phyloP scores from a whole-genome alignment of 2,797 vertebrate genomes.

The Euthynnus affinis region DNA sequence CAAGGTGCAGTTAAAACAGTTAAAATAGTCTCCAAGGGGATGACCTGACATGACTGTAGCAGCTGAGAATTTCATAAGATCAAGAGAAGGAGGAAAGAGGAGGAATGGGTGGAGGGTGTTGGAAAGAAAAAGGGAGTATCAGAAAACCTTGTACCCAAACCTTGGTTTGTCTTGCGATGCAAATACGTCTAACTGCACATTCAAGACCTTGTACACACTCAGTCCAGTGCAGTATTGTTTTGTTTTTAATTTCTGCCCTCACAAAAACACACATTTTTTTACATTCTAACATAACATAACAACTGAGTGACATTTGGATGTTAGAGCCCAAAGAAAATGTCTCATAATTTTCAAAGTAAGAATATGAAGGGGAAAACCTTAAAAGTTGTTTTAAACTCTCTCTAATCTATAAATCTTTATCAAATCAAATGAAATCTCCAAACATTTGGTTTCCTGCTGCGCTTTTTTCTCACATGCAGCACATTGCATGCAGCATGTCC shows the following conservation, averaged over 20 bases:
- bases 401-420: neutral
- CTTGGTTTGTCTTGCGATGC: neutral
- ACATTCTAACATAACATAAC: neutral
- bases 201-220: neutral
- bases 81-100: slow-evolving; percentile 24
- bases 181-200: slow-evolving; percentile 8
- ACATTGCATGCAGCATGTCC: slow-evolving; percentile 8
- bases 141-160: no score
- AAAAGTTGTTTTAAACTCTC: neutral
- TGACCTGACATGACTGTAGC: slow-evolving; percentile 35
- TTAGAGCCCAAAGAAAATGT: neutral
- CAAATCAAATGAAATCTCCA: neutral
- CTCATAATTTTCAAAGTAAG: neutral
- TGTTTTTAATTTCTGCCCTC: neutral
- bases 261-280: neutral
- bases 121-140: neutral
- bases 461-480: slow-evolving; percentile 6
- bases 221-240: neutral
- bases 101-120: neutral
- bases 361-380: neutral
- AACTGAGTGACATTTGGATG: neutral
- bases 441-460: slow-evolving; percentile 4
- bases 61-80: slow-evolving; percentile 68
- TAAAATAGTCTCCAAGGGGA: slow-evolving; percentile 48
- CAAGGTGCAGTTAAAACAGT: slow-evolving; percentile 39